phyloP scores from a whole-genome alignment of 2,888 invertebrate genomes.

The Dromius quadrimaculatus region DNA sequence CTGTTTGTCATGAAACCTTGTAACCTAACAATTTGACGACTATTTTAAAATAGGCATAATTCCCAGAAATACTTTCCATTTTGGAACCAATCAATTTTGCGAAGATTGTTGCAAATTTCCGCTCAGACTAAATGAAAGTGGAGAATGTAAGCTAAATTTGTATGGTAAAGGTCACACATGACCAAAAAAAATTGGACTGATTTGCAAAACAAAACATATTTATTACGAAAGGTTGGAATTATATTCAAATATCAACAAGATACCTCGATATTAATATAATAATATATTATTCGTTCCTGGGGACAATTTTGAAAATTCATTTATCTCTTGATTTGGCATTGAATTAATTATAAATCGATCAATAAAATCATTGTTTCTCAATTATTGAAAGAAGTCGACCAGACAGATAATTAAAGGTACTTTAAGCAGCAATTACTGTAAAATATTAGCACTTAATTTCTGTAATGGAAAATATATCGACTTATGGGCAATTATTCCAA shows the following conservation, averaged over 20 bases:
- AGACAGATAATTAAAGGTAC: constrained; percentile 2
- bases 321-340: constrained; percentile 45
- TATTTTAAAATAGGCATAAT: constrained; percentile 1
- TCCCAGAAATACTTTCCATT: constrained; percentile 4
- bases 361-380: constrained; percentile 46
- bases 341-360: constrained; percentile 37
- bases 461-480: constrained; percentile 15
- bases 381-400: constrained; percentile 20
- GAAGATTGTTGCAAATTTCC: constrained; percentile 7
- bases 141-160: too few species aligned
- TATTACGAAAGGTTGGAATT: too few species aligned
- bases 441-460: constrained; percentile 29
- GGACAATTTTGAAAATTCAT: too few species aligned
- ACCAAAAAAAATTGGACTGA: too few species aligned
- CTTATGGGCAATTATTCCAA: background rate
- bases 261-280: too few species aligned
- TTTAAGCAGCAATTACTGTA: constrained; percentile 1
- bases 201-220: too few species aligned
- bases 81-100: background rate
- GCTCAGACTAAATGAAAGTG: too few species aligned
- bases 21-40: background rate
- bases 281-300: too few species aligned
- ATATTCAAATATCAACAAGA: too few species aligned
- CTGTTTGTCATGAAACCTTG: background rate
- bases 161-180: too few species aligned